Evolutionary conservation across 2,888 invertebrate genomes (phyloP), one percentile per base, ranked within the genome.

Genomic region (Merodon equestris): DNA sequence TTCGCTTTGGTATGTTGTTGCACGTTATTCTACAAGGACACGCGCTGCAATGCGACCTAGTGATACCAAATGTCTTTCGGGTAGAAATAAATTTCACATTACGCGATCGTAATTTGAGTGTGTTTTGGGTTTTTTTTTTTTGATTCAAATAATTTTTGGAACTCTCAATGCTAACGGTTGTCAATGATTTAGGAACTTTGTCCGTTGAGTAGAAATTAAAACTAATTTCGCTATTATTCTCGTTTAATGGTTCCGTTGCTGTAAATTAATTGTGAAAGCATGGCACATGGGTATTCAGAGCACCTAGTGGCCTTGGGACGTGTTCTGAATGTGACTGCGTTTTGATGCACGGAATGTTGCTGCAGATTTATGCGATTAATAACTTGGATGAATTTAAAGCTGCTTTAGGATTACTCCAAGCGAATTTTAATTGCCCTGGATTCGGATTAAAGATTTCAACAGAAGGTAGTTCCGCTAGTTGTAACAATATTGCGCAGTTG

Each of bases 1-100:
- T 15, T 19, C 51, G 10, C 3, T 13, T 40, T 34, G 36, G 2
- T 27, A 4, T 27, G 2, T 27, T 27, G 27, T 27, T 27, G 18
- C 47, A 40, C 38, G 54, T 47, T 40, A 47, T 48, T 36, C 66
- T 36, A 42, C n/a, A 10, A 48, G 45, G 38, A 54, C 47, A 27
- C 27, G 36, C 19, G n/a, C 15, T 10, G 47, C 27, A 27, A 9
- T 34, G 9, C 15, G 2, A 45, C 54, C 45, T 45, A 18, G 18
- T 36, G 18, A 27, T 1, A n/a, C 18, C 17, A 14, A 17, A 36
- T 38, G 15, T 27, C 3, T 19, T n/a, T 40, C 4, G 14, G 13
- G 48, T 42, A 34, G 60, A 47, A 63, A 68, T 75, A 75, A 68
- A 75, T 68, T 63, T 68, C 47, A 58, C 57, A 57, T 47, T 53